Evolutionary conservation across 1,140 invertebrate genomes (phyloP), one percentile per base, ranked within the genome.

Genomic region (Eciton burchellii): DNA sequence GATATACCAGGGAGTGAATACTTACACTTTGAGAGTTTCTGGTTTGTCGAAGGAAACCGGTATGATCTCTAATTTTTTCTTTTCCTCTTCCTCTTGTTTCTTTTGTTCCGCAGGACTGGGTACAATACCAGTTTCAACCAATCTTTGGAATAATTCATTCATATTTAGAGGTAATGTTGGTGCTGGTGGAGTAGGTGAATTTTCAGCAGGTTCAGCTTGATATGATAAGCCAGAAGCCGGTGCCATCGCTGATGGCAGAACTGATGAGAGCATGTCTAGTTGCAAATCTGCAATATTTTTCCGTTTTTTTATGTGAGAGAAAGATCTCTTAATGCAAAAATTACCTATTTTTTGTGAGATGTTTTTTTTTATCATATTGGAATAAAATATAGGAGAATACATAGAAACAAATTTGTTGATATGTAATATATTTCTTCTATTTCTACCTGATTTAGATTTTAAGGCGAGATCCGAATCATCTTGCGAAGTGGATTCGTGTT

Each of bases 121-220:
- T 54, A 99, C 96, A 26, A 98, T 79, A n/a, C 98, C 98, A 26
- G 96, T 96, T 0, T 96, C 96, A 0, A 98, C 95, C 0, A 98
- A 92, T 91, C 97, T 97, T 82, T 97, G 96, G 89, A 98, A 97
- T 24, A 99, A 92, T 88, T 98, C 97, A 81, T 95, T 96, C 43
- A 98, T 96, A 90, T 98, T 97, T 0, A 97, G 91, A 65, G 95
- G 94, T 14, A 90, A 72, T 2, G 89, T 82, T 9, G 92, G 81
- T 12, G 88, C 56, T 90, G 94, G 24, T 79, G 93, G 12, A 88
- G 90, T 76, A 5, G 91, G 11, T 62, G 89, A 65, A 82, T 91
- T 92, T 81, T 92, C 92, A 0, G 77, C 68, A 0, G 89, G 89
- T 72, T 94, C 94, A 12, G 94, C 92, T 91, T 94, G 92, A 90